Base-by-base conservation (phyloP, 2,113 vertebrate genomes). In the Sebastes schlegelii region DNA sequence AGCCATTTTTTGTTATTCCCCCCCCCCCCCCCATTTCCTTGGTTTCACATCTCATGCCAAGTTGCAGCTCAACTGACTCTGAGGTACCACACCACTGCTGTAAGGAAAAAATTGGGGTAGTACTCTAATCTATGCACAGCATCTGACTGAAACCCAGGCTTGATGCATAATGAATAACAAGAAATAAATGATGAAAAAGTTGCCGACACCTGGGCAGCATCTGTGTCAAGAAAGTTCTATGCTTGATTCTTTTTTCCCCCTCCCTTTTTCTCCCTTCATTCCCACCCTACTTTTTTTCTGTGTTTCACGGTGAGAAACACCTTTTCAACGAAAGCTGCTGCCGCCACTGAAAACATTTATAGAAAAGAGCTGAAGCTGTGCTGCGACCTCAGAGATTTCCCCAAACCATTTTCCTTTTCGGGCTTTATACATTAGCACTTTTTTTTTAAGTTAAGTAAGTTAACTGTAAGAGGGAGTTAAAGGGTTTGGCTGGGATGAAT, bases 41-140 rank as follows among this genome's bases (percentile, higher is more conserved):
- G 46, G 26, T 91, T 89, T 92, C 84, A 87, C 86, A 93, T 92
- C 90, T 91, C 79, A 57, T 93, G 91, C 93, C 92, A 93, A 92
- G 82, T 74, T 71, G 52, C 77, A 69, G 61, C 77, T 88, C 64
- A 82, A 67, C 73, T 63, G 72, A 86, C 86, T 87, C 77, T 58
- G 82, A 88, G 79, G 82, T 79, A 77, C 60, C 75, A 67, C 73
- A 70, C 46, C 62, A 65, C 34, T 45, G 72, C 86, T 81, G 79
- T 69, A 65, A 87, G 77, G 82, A 80, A 6, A 43, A 71, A 77
- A 88, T 82, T 77, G 58, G 58, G 77, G 65, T 82, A 54, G 42
- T 74, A 83, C 90, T 75, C 87, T 90, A 86, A 90, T 93, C 76
- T 80, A 80, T 89, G 82, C 84, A 69, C 67, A 84, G 74, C 93